Base-by-base conservation (phyloP, 2,113 vertebrate genomes). In the Sinosuthora webbiana region DNA sequence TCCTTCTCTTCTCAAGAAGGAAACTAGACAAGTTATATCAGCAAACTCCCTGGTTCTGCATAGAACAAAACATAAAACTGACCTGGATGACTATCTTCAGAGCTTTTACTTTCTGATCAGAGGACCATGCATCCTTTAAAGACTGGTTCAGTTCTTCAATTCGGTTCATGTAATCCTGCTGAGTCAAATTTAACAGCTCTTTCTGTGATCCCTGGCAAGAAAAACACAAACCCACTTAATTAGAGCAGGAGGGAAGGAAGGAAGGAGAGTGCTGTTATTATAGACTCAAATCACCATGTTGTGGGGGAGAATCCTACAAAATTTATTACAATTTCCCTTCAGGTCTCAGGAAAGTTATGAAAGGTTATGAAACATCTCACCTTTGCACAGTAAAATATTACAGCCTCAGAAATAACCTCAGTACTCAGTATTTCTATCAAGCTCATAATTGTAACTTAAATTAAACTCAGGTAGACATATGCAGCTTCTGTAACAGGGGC, bases 51-150 rank as follows among this genome's bases (percentile, higher is more conserved):
- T 6, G 13, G 27, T 33, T 76, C n/a, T 57, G 25, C 24, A 62
- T 1, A 57, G 25, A 87, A 74, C 9, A 52, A 60, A 79, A 4
- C 0, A 7, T 47, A 19, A 39, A 62, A 49, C 98, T 94, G 67
- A 99, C 99, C 99, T 99, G 99, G 87, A 99, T 99, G 69, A 99
- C 99, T 28, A 99, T 99, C 97, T 99, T 99, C 75, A 99, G 97
- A 74, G 99, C 99, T 97, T 99, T 99, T 87, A 99, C 99, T 97
- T 99, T 99, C 97, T 99, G 99, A 97, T 99, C 99, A 0, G 99
- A 99, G 76, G 99, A 98, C 99, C 99, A 99, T 33, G 99, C 99
- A 22, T 99, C 99, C 96, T 99, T 99, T 73, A 99, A 96, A 7
- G 99, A 99, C 97, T 99, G 99, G 96, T 99, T 99, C 59, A 99